phyloP scores from a whole-genome alignment of 2,888 invertebrate species.

The Campoplex nolae region DNA sequence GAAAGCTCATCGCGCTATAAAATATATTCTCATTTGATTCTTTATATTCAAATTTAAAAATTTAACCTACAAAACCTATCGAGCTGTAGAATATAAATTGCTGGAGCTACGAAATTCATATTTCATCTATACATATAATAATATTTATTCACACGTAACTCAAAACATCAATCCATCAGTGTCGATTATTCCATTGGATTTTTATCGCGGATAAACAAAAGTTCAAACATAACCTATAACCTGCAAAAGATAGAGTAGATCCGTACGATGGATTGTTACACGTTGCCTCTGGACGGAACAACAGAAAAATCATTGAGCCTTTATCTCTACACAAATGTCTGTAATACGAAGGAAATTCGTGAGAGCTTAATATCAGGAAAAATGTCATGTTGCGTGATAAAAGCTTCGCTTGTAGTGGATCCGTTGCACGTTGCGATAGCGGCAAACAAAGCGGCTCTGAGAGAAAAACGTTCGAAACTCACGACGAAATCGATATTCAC shows the following conservation, averaged over 20 bases:
- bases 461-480: slow-evolving; percentile 85
- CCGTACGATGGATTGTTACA: slow-evolving; percentile 71
- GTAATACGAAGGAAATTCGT: slow-evolving; percentile 86
- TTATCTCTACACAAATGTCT: slow-evolving; percentile 87
- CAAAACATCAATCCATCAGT: background rate
- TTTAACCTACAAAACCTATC: background rate
- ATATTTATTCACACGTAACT: background rate
- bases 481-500: slow-evolving; percentile 88
- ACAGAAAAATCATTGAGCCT: slow-evolving; percentile 85
- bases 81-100: background rate
- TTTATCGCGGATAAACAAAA: background rate
- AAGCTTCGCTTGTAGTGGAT: slow-evolving; percentile 87
- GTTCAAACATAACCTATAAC: background rate
- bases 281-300: slow-evolving; percentile 83
- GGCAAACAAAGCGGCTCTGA: slow-evolving; percentile 88
- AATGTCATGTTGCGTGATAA: slow-evolving; percentile 88
- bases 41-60: background rate
- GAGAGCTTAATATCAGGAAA: slow-evolving; percentile 86
- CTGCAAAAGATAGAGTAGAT: background rate
- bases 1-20: background rate
- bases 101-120: background rate
- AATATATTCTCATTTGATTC: too few relatives aligned
- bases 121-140: background rate
- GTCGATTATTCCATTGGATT: background rate
- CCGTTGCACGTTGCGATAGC: slow-evolving; percentile 88